Evolutionary conservation across 2,797 vertebrate species (phyloP).

Genomic region (Neosilurus mollespiculum): DNA sequence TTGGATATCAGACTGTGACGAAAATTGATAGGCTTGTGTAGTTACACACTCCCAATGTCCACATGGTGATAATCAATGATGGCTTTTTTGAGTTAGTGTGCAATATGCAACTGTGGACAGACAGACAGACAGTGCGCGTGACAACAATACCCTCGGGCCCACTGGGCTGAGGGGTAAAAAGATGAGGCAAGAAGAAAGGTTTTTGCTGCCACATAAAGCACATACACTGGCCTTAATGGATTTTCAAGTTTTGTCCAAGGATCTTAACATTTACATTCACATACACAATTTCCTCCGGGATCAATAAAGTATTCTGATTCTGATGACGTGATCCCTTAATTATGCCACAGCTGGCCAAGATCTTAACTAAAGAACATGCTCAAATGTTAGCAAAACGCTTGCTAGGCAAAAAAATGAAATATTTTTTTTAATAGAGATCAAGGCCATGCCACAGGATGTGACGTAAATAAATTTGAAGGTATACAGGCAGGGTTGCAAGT

Average conservation of each 20-base stretch:
- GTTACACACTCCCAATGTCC: too few relatives aligned
- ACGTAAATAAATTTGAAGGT: constrained; percentile 58
- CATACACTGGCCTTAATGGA: constrained; percentile 53
- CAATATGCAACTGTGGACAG: too few relatives aligned
- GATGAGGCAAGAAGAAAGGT: constrained; percentile 19
- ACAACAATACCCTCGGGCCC: too few relatives aligned
- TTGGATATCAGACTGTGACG: too few relatives aligned
- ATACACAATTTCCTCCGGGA: too few relatives aligned
- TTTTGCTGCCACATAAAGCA: constrained; percentile 38
- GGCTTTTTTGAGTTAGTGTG: too few relatives aligned
- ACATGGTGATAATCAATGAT: too few relatives aligned
- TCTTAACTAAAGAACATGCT: constrained; percentile 19
- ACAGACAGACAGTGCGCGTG: too few relatives aligned
- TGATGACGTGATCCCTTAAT: constrained; percentile 45
- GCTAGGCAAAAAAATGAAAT: constrained; percentile 17
- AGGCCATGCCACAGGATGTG: constrained; percentile 46
- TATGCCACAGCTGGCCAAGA: constrained; percentile 29
- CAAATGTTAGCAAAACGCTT: constrained; percentile 18
- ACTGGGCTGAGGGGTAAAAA: neutral
- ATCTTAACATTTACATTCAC: constrained; percentile 59
- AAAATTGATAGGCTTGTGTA: too few relatives aligned
- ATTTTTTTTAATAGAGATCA: constrained; percentile 37
- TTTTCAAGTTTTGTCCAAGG: constrained; percentile 49
- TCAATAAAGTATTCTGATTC: too few relatives aligned
- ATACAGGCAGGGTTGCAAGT: constrained; percentile 50